Base-by-base conservation (phyloP, 2,113 vertebrate genomes). In the Dicaeum eximium region DNA sequence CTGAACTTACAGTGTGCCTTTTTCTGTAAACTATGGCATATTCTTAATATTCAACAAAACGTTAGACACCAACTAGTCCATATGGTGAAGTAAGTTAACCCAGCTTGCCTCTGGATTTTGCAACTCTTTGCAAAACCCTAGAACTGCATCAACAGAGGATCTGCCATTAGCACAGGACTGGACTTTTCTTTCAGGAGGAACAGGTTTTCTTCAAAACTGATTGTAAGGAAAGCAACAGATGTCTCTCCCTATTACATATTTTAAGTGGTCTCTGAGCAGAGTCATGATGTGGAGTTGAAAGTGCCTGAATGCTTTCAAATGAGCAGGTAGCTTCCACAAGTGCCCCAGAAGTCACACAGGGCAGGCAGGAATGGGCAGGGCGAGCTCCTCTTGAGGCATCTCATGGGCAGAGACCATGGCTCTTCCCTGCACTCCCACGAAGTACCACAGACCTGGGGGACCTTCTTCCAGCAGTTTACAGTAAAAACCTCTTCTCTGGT, bases 341-440 rank as follows among this genome's bases (percentile, higher is more conserved):
- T 9, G n/a, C 6, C 54, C n/a, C 31, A 33, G 56, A 58, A 37
- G 82, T 10, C 18, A 16, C 20, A 7, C 0, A 3, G 71, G 42
- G 31, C 42, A 30, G 57, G 45, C 30, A 47, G 53, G 35, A 33
- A 25, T 27, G 35, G 67, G 54, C 48, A 47, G 11, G 20, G 30
- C 0, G 0, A 81, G 11, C 54, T 73, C 28, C 30, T 31, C 33
- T 25, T 11, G 24, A 42, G 27, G 62, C 67, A 80, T 6, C 37
- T n/a, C 3, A 0, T 57, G n/a, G 67, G 44, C 48, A 61, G 58
- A 56, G 53, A 75, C 40, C 44, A 28, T 0, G 0, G 33, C 21
- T 67, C 27, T 79, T 44, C 35, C 42, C 51, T 31, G 19, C 42
- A 5, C 51, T 45, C 38, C 9, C 58, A 44, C 14, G 35, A 11